Base-by-base conservation (phyloP, 2,113 vertebrate genomes). In the Zosterops hypoxanthus region DNA sequence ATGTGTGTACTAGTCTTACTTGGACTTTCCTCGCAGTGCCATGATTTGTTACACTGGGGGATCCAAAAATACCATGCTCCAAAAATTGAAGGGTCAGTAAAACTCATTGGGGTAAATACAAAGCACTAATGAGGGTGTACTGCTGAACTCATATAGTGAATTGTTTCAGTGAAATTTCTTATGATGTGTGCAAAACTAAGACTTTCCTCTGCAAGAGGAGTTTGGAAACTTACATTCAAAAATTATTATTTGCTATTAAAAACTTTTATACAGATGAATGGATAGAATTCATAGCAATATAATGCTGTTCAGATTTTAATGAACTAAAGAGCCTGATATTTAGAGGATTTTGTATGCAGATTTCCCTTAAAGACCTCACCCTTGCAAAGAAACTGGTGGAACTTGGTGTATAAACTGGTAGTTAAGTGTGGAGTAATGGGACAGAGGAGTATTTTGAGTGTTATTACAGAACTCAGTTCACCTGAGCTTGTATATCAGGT, bases 161-260 rank as follows among this genome's bases (percentile, higher is more conserved):
- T 72, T 97, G 44, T 46, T 95, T 73, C 82, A 82, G 25, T n/a
- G 70, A 92, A 55, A 86, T 73, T 52, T 80, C 69, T 86, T 84
- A 21, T 86, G 76, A 85, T 78, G 47, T 91, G 41, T 87, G 57
- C 21, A 89, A 82, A 88, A 83, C 56, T 41, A 88, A 93, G 41
- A 73, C 71, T 47, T 21, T 82, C 6, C 33, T 82, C 47, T 42
- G 14, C 42, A 86, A 79, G 12, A 78, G 59, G 33, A 82, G 17
- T 78, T 90, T 70, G 92, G 42, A 86, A 96, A 94, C 26, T 23
- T 28, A 12, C 64, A 60, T 57, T 76, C 15, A 92, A 72, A 80
- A 82, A 33, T 36, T 25, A n/a, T 31, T 28, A 44, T 59, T 82
- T 92, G 10, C 16, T 55, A 23, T 72, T 85, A 34, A 71, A 57